These are phyloP conservation scores for Reticulitermes speratus DNA, from an alignment of 1,140 invertebrate species.

Conservation along the genomic window DNA sequence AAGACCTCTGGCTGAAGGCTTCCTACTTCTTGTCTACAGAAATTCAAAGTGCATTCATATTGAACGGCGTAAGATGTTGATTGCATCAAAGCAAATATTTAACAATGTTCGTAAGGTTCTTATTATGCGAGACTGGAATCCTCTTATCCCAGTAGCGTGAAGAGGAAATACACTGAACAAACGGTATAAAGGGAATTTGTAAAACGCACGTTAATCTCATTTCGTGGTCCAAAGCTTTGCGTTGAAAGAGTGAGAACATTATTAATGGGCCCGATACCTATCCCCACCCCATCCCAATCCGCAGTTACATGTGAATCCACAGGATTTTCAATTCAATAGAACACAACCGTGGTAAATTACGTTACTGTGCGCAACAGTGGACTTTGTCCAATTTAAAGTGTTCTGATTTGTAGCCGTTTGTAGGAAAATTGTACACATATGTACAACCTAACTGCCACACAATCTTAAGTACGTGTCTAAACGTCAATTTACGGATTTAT, in stretches of 20 bases:
- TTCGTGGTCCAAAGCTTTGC: background rate
- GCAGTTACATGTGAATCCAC: background rate
- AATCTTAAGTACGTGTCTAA: no score
- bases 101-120: background rate
- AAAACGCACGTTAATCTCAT: background rate
- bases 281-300: background rate
- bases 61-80: background rate
- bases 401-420: no score
- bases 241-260: slow-evolving; percentile 11
- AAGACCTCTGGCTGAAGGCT: no score
- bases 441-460: no score
- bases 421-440: no score
- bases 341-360: background rate
- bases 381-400: background rate
- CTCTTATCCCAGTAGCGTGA: background rate
- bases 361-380: background rate
- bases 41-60: no score
- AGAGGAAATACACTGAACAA: background rate
- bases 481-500: no score
- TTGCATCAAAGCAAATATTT: background rate
- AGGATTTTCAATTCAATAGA: slow-evolving; percentile 14
- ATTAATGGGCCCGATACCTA: background rate
- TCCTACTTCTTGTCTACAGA: no score
- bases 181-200: slow-evolving; percentile 2
- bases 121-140: background rate